Base-by-base conservation (phyloP, 2,113 vertebrate species). In the Syngnathus floridae region DNA sequence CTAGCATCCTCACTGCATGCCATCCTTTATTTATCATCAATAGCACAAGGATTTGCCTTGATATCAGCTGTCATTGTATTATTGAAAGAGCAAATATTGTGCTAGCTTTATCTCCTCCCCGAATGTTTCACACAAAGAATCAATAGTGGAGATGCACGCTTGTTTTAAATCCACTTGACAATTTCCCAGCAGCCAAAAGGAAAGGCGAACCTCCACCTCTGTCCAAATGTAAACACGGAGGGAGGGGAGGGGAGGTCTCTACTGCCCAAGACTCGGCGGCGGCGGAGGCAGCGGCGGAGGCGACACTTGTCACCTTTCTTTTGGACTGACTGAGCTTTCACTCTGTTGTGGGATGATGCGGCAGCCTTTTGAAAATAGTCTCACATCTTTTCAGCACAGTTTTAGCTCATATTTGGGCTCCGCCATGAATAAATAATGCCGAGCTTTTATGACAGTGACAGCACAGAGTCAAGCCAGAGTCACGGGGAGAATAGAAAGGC, bases 391-490 rank as follows among this genome's bases (percentile, higher is more conserved):
- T 72, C 71, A 64, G 64, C 64, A 78, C 65, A 13, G 72, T 84
- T 86, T 81, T 74, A 74, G 72, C 75, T 75, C 59, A 74, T 84
- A 85, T 79, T 87, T 85, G 73, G 63, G 62, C 46, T 74, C 64
- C 62, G 43, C 55, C 71, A 82, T 81, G 71, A 81, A 84, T 89
- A 84, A 86, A 88, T 84, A 84, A 84, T 80, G 74, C 65, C 21
- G 64, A 21, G 62, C 76, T 85, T 82, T 83, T 77, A 81, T 87
- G 83, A 82, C 71, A 59, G 77, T 75, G 81, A 82, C 82, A 85
- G 82, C 54, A n/a, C 26, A 72, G 70, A 78, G 77, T 77, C 78
- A 66, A 77, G 74, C 62, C 45, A 69, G 58, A 73, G 80, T 52
- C 76, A 70, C 74, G 58, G 48, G 67, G 71, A 83, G 73, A 82